A percentile compares a stretch with the other conserved stretches of the same genome.
Conservation (phyloP, 2,888 invertebrate species). For the Coleophora deauratella region DNA sequence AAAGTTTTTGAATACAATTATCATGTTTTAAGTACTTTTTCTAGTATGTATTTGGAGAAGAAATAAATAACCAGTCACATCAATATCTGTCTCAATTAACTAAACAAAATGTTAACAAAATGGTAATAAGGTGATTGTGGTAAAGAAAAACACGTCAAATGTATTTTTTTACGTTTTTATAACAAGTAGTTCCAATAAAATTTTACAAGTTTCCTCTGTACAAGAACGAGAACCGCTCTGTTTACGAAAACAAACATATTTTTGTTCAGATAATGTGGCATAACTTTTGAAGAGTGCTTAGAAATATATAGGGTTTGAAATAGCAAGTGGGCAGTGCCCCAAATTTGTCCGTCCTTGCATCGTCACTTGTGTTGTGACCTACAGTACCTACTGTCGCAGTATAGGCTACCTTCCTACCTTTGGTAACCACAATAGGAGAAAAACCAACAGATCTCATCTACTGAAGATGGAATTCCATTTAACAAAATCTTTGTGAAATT, state of each 20-base stretch:
- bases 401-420: no score
- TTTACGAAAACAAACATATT: conserved; percentile 46
- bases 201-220: conserved; percentile 69
- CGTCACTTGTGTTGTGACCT: conserved; percentile 12
- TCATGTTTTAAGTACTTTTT: no score
- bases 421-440: no score
- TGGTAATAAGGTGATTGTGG: no score
- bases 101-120: no score
- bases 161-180: conserved; percentile 63
- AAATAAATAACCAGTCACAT: no score
- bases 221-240: conserved; percentile 59
- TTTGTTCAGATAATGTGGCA: conserved; percentile 36
- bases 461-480: no score
- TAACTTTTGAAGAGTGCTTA: conserved; percentile 41
- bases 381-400: conserved; percentile 23
- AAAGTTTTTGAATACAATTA: no score
- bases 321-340: conserved; percentile 24
- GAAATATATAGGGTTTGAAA: conserved; percentile 15
- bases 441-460: no score
- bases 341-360: conserved; percentile 55
- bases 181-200: conserved; percentile 72
- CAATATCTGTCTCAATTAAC: no score
- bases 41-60: no score
- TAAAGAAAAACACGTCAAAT: conserved; percentile 22
- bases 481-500: no score